Evolutionary conservation across 2,797 vertebrate genomes (phyloP), one percentile per base, ranked within the genome.

Genomic region (Sus cebifrons): DNA sequence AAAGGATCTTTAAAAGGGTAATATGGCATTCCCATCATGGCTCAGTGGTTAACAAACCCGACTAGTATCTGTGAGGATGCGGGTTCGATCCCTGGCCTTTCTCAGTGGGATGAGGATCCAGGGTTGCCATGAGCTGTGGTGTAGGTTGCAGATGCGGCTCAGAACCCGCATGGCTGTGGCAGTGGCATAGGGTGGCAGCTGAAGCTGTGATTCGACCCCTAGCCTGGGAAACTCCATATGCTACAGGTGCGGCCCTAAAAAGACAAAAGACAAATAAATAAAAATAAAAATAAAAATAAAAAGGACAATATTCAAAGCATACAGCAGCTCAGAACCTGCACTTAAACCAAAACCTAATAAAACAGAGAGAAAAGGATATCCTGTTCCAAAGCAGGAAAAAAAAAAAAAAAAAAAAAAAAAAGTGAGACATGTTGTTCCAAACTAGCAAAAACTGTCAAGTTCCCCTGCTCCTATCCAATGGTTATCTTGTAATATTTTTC

Each of bases 261-360:
- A 49, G 44, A 49, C 44, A 49, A 49, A 49, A 49, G 44, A 49
- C 9, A 10, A 49, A 49, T 49, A 49, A 49, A 10, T 49, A 49
- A 49, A 49, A 49, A 49, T 49, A n/a, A 49, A 49, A 49, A 49
- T 49, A n/a, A 60, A 54, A 36, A 79, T 36, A 60, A 54, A 36
- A 79, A 96, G 94, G n/a, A 68, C 62, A 77, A 96, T 94, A 96
- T 84, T 71, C 86, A 86, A 95, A 94, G 79, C 71, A 91, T 27
- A 10, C 2, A 10, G 44, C 62, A 81, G 15, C 78, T 92, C 14
- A 58, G 67, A 96, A 90, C 2, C 3, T 65, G 60, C 32, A 79
- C 17, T 87, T 73, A 81, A 79, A 92, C 21, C 18, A 49, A 94
- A 95, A 77, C 25, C 44, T 73, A 54, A 96, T 83, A 91, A 96